phyloP scores from a whole-genome alignment of 2,113 vertebrate genomes.

The Mesembrinibis cayennensis region DNA sequence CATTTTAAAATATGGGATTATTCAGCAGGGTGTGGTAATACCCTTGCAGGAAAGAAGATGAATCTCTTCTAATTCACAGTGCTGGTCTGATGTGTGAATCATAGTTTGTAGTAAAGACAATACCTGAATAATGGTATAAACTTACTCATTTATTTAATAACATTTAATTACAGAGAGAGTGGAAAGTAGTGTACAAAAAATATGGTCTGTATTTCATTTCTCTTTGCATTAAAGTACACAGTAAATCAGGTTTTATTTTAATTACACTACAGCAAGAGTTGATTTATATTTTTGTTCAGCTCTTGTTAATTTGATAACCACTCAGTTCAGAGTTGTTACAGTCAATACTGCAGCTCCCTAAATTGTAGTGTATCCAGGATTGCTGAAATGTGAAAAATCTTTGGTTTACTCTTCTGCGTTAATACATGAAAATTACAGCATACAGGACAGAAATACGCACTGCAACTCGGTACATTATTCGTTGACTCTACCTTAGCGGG shows the following conservation, averaged over 20 bases:
- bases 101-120: background rate
- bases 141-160: conserved; percentile 39
- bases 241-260: conserved; percentile 62
- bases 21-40: background rate
- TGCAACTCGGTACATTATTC: background rate
- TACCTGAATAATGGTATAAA: conserved; percentile 26
- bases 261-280: conserved; percentile 21
- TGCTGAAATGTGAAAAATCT: conserved; percentile 19
- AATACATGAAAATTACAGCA: background rate
- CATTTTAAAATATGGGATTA: background rate
- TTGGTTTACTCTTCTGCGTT: background rate
- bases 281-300: conserved; percentile 52
- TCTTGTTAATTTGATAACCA: conserved; percentile 37
- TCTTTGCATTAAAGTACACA: background rate
- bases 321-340: background rate
- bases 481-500: background rate
- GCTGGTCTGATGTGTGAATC: background rate
- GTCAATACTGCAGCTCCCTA: background rate
- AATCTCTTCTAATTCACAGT: background rate
- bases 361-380: background rate
- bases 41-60: background rate
- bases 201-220: conserved; percentile 39
- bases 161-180: background rate
- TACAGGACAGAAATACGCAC: background rate
- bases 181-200: conserved; percentile 11